phyloP scores from a whole-genome alignment of 1,140 invertebrate species.

The Chrysoperla carnea region DNA sequence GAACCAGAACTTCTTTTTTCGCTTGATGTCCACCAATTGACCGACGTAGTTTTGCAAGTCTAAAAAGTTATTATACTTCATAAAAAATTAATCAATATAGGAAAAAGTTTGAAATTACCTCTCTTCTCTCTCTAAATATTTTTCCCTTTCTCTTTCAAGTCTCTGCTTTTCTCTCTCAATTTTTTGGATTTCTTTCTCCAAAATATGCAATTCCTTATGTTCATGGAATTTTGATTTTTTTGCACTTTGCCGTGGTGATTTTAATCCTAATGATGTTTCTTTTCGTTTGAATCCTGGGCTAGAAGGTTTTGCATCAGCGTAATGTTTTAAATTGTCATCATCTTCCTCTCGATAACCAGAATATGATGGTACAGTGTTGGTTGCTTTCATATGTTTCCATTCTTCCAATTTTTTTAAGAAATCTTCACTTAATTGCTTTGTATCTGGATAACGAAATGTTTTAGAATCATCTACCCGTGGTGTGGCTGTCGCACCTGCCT shows the following conservation, averaged over 20 bases:
- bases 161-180: constrained; percentile 41
- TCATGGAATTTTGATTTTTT: constrained; percentile 12
- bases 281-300: constrained; percentile 20
- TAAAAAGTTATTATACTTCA: constrained; percentile 12
- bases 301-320: constrained; percentile 13
- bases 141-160: constrained; percentile 36
- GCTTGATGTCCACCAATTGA: constrained; percentile 31
- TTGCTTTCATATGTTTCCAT: constrained; percentile 45
- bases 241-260: constrained; percentile 8
- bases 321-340: background rate
- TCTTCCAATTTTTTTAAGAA: constrained; percentile 47
- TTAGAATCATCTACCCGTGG: constrained; percentile 21
- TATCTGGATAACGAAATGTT: constrained; percentile 27
- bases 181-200: constrained; percentile 38
- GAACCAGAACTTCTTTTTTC: constrained; percentile 55
- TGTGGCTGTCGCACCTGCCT: constrained; percentile 23
- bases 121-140: constrained; percentile 38
- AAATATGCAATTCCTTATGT: constrained; percentile 30
- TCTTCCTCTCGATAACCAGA: constrained; percentile 18
- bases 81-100: background rate
- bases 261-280: constrained; percentile 15
- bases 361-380: constrained; percentile 26
- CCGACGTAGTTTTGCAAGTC: constrained; percentile 39
- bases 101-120: constrained; percentile 15
- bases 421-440: constrained; percentile 42